Percentiles rank a stretch among this genome's conserved stretches.
phyloP scores from a whole-genome alignment of 2,797 vertebrate genomes.

The Psittacula echo region DNA sequence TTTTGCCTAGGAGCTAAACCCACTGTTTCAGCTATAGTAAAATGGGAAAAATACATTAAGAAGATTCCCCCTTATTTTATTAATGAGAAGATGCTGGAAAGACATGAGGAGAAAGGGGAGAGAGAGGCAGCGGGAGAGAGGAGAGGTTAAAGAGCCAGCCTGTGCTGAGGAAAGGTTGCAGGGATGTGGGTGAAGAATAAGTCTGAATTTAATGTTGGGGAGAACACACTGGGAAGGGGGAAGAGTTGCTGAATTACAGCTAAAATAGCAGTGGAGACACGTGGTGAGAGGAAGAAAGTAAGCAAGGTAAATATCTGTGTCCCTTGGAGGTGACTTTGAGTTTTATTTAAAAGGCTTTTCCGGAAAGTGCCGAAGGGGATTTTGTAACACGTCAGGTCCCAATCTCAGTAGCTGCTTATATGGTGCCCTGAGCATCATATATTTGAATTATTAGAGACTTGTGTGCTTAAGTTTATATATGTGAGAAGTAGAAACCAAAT shows the following conservation, averaged over 20 bases:
- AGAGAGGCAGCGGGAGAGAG: neutral
- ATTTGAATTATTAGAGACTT: neutral
- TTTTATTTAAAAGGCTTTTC: neutral
- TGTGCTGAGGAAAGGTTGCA: neutral
- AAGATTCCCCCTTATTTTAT: neutral
- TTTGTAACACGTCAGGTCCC: neutral
- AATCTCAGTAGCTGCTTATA: neutral
- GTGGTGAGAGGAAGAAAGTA: neutral
- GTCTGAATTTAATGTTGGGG: neutral
- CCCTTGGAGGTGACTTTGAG: neutral
- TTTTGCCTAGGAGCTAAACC: neutral
- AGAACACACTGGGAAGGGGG: neutral
- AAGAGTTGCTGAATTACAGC: neutral
- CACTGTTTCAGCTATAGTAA: neutral
- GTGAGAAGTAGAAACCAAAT: neutral
- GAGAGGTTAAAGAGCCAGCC: neutral
- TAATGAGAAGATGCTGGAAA: neutral
- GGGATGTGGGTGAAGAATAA: accelerated
- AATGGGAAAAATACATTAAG: neutral
- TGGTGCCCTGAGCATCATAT: neutral
- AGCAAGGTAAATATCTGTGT: neutral
- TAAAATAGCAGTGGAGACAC: neutral
- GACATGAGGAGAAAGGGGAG: neutral
- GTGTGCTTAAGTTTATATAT: neutral
- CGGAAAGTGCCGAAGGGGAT: neutral